phyloP scores from a whole-genome alignment of 2,888 invertebrate genomes.

The Gasteruption jaculator region DNA sequence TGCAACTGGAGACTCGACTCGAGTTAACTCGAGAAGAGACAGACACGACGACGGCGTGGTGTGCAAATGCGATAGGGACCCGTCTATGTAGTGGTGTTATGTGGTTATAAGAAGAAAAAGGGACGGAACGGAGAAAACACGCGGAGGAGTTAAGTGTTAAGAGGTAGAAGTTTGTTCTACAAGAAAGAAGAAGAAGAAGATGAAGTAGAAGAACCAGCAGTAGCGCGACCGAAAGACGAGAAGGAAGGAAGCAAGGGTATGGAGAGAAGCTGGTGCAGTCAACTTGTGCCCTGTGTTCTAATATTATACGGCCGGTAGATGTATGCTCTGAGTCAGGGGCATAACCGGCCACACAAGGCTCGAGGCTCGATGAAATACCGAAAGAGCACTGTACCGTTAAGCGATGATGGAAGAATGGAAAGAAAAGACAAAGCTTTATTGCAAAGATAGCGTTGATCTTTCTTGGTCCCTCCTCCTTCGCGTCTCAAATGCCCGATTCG shows the following conservation, averaged over 20 bases:
- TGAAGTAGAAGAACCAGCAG: neutral
- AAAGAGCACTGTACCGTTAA: neutral
- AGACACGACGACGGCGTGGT: neutral
- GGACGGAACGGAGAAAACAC: too few species aligned
- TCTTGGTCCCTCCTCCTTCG: too few species aligned
- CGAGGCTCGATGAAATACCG: too few species aligned
- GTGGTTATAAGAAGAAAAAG: neutral
- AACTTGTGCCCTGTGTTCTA: slow-evolving; percentile 27
- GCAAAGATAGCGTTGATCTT: too few species aligned
- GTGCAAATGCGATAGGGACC: neutral
- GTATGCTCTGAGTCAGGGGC: slow-evolving; percentile 27
- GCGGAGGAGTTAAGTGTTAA: too few species aligned
- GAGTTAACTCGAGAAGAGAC: too few species aligned
- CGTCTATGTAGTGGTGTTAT: neutral
- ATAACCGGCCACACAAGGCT: slow-evolving; percentile 19
- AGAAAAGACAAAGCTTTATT: neutral
- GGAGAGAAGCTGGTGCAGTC: too few species aligned
- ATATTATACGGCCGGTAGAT: slow-evolving; percentile 30
- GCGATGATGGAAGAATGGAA: neutral
- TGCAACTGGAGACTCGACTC: too few species aligned
- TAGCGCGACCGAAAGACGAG: neutral
- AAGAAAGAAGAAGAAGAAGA: neutral
- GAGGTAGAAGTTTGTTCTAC: too few species aligned
- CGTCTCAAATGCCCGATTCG: too few species aligned
- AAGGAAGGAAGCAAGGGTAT: neutral